Conservation (phyloP, 2,797 vertebrate species). For the Macrochelys suwanniensis region DNA sequence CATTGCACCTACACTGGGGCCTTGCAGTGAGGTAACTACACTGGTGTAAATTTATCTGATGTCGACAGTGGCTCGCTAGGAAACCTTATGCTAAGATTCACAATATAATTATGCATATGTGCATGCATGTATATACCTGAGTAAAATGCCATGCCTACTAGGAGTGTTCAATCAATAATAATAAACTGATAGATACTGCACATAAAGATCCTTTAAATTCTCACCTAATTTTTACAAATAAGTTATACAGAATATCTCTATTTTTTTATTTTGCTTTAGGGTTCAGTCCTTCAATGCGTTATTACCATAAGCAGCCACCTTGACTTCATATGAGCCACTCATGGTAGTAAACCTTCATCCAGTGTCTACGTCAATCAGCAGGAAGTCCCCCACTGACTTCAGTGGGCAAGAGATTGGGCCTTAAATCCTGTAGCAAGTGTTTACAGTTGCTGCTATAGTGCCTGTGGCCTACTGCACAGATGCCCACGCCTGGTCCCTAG, state of each 20-base stretch:
- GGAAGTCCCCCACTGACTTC: neutral
- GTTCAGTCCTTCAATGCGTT: neutral
- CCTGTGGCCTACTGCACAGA: neutral
- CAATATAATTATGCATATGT: neutral
- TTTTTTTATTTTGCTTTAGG: neutral
- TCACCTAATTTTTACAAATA: conserved; percentile 70
- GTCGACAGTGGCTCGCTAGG: neutral
- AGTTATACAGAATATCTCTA: neutral
- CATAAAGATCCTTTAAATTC: conserved; percentile 74
- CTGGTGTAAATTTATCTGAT: accelerated
- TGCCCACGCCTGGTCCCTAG: neutral
- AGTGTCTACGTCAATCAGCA: neutral
- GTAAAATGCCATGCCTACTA: neutral
- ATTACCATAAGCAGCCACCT: conserved; percentile 71
- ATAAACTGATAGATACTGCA: conserved; percentile 69
- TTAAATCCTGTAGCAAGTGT: neutral
- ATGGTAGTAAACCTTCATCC: neutral
- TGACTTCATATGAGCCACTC: conserved; percentile 37
- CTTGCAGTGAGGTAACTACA: accelerated
- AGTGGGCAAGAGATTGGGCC: neutral
- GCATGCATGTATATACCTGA: neutral
- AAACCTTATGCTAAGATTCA: neutral
- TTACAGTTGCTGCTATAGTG: neutral
- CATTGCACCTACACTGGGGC: neutral
- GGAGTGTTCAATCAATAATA: conserved; percentile 61